Percentiles rank a stretch among this genome's conserved stretches.
Conservation (phyloP, 2,888 invertebrate genomes). For the Brachylomia viminalis region DNA sequence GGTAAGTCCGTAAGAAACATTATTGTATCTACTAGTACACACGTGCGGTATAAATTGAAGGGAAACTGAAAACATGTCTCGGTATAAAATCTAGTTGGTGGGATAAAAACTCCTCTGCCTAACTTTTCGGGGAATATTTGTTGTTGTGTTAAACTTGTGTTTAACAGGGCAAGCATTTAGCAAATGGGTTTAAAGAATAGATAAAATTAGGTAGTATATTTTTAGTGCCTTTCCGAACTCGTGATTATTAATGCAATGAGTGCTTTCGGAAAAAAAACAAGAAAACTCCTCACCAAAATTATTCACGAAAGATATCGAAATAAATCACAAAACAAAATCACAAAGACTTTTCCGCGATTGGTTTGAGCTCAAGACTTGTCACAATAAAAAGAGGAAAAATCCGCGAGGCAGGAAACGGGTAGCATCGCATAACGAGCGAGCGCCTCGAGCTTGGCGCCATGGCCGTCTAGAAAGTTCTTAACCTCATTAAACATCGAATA, state of each 20-base stretch:
- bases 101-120: neutral
- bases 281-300: neutral
- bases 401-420: conserved; percentile 72
- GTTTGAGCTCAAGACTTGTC: conserved; percentile 65
- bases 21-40: conserved; percentile 18
- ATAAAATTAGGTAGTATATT: too few species aligned
- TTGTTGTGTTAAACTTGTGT: neutral
- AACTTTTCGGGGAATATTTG: too few species aligned
- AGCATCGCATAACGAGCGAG: conserved; percentile 75
- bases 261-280: neutral
- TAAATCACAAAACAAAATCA: conserved; percentile 46
- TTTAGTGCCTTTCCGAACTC: too few species aligned
- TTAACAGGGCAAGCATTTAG: too few species aligned
- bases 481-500: conserved; percentile 85
- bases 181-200: too few species aligned
- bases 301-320: conserved; percentile 41
- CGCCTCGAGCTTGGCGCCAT: conserved; percentile 77
- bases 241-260: too few species aligned
- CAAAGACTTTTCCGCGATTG: conserved; percentile 47
- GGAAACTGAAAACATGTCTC: neutral
- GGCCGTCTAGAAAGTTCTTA: conserved; percentile 86
- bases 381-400: conserved; percentile 69
- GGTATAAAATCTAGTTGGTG: neutral
- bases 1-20: conserved; percentile 50
- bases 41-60: neutral